Evolutionary conservation across 2,113 vertebrate genomes (phyloP), one percentile per base, ranked within the genome.

Genomic region (Glaucomys volans): DNA sequence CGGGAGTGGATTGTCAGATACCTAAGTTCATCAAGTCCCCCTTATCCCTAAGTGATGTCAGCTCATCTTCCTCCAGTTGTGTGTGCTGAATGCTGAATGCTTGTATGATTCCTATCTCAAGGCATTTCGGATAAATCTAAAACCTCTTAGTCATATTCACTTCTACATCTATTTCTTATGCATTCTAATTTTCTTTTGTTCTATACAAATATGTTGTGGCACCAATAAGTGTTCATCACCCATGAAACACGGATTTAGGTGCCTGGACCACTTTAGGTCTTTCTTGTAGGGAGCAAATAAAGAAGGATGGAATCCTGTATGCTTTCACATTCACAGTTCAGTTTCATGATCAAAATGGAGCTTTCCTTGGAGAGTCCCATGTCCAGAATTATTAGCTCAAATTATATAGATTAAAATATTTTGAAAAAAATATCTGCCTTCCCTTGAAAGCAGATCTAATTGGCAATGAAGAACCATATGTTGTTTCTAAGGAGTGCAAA

Each of bases 351-450:
- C 8, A 87, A 72, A 84, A 42, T 32, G 8, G 32, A 84, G n/a
- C 12, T 92, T 64, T 94, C n/a, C 20, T 54, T 66, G 7, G 22
- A 94, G 88, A 75, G 85, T 62, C 13, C 47, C 22, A 9, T 10
- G 32, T 42, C 32, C 4, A n/a, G n/a, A 89, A 84, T 37, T 59
- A 80, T 67, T 52, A 79, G 67, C 22, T 96, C 28, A 86, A 94
- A 90, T 75, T 64, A 52, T 11, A 72, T 2, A 87, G 12, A 57
- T 59, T 52, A n/a, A 52, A 92, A 5, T 71, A 67, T 42, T 83
- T 80, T 40, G 18, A n/a, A 50, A 83, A 90, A n/a, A 57, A 13
- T 28, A 81, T 40, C 26, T 42, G 44, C 8, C 4, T 11, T 87
- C 42, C 30, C 81, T 90, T 67, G 18, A 81, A 77, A 64, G 26